Percentiles rank a stretch among this genome's conserved stretches.
These are phyloP conservation scores for Bujurquina vittata DNA, from an alignment of 2,113 vertebrate genomes.

Conservation along the genomic window DNA sequence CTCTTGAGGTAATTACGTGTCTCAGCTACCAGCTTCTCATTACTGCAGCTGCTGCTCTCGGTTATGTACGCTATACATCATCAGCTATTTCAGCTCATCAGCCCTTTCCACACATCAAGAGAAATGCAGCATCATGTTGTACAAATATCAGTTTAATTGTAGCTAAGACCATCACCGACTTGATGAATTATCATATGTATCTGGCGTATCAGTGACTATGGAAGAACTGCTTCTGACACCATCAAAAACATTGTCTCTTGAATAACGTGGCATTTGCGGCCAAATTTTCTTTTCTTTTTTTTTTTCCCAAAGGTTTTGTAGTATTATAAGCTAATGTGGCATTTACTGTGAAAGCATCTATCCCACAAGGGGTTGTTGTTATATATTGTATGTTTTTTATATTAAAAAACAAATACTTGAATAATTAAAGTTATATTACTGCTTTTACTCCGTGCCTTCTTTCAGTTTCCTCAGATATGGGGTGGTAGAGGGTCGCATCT, in stretches of 20 bases:
- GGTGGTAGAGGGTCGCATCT: not conserved
- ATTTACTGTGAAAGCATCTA: constrained; percentile 79
- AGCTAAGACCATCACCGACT: constrained; percentile 52
- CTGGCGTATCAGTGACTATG: constrained; percentile 59
- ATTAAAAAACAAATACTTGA: constrained; percentile 79
- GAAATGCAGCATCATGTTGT: constrained; percentile 53
- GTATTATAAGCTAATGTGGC: constrained; percentile 76
- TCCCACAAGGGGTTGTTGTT: constrained; percentile 73
- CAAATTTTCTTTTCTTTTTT: constrained; percentile 53
- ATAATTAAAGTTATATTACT: constrained; percentile 69
- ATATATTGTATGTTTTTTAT: constrained; percentile 79
- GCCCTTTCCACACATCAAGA: constrained; percentile 47
- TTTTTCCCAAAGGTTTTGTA: constrained; percentile 63
- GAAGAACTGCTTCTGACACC: constrained; percentile 58
- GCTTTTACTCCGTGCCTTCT: constrained; percentile 44
- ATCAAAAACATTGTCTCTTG: constrained; percentile 49
- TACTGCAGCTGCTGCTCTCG: constrained; percentile 61
- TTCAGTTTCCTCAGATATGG: not conserved
- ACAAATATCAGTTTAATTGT: constrained; percentile 60
- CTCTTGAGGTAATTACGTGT: constrained; percentile 58
- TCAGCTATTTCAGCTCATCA: constrained; percentile 63
- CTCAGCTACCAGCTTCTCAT: constrained; percentile 54
- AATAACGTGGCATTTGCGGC: constrained; percentile 52
- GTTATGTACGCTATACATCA: constrained; percentile 59
- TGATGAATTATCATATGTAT: constrained; percentile 70